phyloP scores from a whole-genome alignment of 92 coral and sea anemone genomes.

The Metridium senile region DNA sequence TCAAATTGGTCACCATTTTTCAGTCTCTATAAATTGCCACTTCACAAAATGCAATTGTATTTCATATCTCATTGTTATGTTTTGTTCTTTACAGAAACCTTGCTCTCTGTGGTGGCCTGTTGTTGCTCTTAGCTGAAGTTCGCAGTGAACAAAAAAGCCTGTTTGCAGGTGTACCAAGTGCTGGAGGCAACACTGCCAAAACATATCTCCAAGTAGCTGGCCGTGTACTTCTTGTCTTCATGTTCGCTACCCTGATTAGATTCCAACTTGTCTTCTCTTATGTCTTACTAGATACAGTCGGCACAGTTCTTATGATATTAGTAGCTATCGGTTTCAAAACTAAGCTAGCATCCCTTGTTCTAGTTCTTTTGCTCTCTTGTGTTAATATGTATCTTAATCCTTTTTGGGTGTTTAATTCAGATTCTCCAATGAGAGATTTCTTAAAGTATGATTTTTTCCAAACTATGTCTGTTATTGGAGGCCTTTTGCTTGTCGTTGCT shows the following conservation, averaged over 20 bases:
- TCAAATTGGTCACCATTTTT: no score
- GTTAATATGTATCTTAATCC: constrained; percentile 92
- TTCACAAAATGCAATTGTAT: no score
- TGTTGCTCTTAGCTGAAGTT: constrained; percentile 89
- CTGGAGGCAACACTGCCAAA: constrained; percentile 95
- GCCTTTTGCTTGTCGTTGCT: constrained; percentile 92
- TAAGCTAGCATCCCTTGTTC: constrained; percentile 91
- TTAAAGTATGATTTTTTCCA: constrained; percentile 99
- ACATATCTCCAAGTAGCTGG: constrained; percentile 98
- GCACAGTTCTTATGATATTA: constrained; percentile 88
- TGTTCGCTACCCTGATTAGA: constrained; percentile 95
- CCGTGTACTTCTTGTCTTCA: constrained; percentile 89
- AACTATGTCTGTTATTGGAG: constrained; percentile 97
- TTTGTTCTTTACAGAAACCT: constrained; percentile 77
- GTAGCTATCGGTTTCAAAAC: constrained; percentile 97
- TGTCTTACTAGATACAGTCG: constrained; percentile 75
- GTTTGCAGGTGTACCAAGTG: constrained; percentile 97
- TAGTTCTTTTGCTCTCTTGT: constrained; percentile 73
- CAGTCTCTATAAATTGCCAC: no score
- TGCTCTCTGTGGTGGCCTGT: constrained; percentile 93
- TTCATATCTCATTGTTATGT: no score
- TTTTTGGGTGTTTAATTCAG: constrained; percentile 89
- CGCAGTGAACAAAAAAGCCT: constrained; percentile 94
- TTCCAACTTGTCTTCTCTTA: constrained; percentile 81
- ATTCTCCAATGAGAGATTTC: constrained; percentile 98